These are phyloP conservation scores for Thunnus thynnus DNA, from an alignment of 2,113 vertebrate species.

Conservation along the genomic window DNA sequence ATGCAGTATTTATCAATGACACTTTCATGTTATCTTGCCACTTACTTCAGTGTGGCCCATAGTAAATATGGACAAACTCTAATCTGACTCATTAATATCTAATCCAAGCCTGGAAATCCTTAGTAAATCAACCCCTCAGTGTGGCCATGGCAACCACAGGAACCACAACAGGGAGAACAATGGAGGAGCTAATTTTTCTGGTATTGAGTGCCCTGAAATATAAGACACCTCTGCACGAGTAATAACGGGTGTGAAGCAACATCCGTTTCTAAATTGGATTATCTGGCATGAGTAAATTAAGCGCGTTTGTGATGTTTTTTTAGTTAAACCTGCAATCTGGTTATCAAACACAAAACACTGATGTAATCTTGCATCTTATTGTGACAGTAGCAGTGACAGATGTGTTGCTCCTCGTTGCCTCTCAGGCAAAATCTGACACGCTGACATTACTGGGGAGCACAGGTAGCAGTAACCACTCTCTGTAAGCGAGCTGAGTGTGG, in stretches of 20 bases:
- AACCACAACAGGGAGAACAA: neutral
- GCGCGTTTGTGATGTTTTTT: neutral
- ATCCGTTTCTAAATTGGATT: conserved; percentile 1
- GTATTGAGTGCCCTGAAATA: conserved; percentile 10
- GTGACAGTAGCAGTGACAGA: conserved; percentile 8
- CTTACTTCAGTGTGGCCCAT: neutral
- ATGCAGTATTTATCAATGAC: no score
- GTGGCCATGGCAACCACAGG: conserved; percentile 32
- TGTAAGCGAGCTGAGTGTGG: neutral
- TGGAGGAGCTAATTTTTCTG: neutral
- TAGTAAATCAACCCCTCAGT: neutral
- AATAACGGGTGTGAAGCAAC: neutral
- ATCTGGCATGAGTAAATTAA: conserved; percentile 10
- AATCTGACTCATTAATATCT: conserved; percentile 18
- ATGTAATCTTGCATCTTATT: neutral
- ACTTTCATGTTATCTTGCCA: neutral
- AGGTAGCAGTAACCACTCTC: neutral
- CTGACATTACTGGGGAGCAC: neutral
- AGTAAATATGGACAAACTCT: conserved; percentile 16
- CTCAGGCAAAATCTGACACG: neutral
- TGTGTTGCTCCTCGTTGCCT: neutral
- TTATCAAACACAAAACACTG: neutral
- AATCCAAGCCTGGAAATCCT: conserved; percentile 10
- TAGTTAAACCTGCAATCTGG: conserved; percentile 9
- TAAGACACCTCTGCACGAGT: neutral